Evolutionary conservation across 1,140 invertebrate genomes (phyloP).

Genomic region (Colletes latitarsis): DNA sequence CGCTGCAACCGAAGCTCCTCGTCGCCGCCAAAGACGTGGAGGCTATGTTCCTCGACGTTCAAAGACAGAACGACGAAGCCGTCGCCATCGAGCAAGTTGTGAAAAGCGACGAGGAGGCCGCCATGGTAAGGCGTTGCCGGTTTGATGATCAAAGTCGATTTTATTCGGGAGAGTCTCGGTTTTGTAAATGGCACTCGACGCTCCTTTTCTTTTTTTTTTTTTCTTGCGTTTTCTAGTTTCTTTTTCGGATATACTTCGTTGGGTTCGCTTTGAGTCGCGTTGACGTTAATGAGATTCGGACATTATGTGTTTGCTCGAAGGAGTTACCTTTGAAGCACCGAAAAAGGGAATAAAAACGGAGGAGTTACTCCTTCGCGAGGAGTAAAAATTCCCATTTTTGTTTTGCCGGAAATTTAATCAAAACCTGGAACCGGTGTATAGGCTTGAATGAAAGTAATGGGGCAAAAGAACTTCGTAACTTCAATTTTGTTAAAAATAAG

Average conservation of each 20-base stretch:
- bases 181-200: not conserved
- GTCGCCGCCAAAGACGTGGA: conserved; percentile 92
- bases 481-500: no score
- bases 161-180: not conserved
- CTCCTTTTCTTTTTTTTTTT: not conserved
- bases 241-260: not conserved
- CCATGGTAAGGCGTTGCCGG: conserved; percentile 81
- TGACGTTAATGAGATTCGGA: not conserved
- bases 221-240: not conserved
- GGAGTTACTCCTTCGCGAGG: no score
- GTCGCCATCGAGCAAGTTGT: conserved; percentile 87
- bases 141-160: conserved; percentile 4
- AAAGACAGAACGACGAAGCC: conserved; percentile 91
- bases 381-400: no score
- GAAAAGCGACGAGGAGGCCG: conserved; percentile 85
- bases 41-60: conserved; percentile 88
- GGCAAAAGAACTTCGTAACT: no score
- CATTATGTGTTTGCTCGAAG: no score
- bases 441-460: no score
- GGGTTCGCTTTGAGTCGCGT: not conserved
- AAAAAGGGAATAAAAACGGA: no score
- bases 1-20: conserved; percentile 93
- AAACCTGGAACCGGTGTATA: no score
- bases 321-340: no score
- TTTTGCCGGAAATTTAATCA: no score